Evolutionary conservation across 2,113 vertebrate genomes (phyloP), one percentile per base, ranked within the genome.

Genomic region (Beaufortia kweichowensis): DNA sequence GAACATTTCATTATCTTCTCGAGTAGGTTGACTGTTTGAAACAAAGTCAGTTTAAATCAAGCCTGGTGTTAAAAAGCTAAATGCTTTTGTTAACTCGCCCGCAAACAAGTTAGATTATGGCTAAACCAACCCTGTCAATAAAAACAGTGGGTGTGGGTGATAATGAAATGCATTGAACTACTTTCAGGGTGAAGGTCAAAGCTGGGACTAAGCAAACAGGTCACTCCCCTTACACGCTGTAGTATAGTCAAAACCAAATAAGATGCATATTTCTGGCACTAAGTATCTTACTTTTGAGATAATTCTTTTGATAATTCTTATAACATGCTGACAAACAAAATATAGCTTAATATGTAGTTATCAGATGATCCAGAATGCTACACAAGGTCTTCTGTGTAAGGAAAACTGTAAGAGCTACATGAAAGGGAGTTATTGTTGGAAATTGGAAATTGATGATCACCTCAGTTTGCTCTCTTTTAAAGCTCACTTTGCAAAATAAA

Each of bases 81-180:
- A 14, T 15, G 19, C 26, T 3, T 33, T 69, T 69, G 66, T 21
- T 69, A n/a, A 65, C 14, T 46, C 5, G 23, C 46, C 21, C 23
- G 7, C 5, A 59, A 56, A 73, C 11, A 6, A 28, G 9, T 61
- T 74, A 6, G 23, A 26, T n/a, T 53, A 19, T 53, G 48, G 48
- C 2, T 2, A 53, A 21, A 46, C 17, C 3, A 17, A 28, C 21
- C 9, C 41, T 3, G 19, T 73, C 39, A 14, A 29, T 72, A 41
- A 72, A 60, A 60, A 41, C 24, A n/a, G 4, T 31, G 56, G 26
- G 39, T 29, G 15, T n/a, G 23, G 59, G 26, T 29, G 33, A 46
- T 61, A 61, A 48, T 73, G 31, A 71, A 71, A 57, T 14, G 14
- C 10, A 39, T 19, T 21, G 26, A 74, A 61, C 71, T 57, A 17